phyloP scores from a whole-genome alignment of 2,797 vertebrate species.

The Sternotherus odoratus region DNA sequence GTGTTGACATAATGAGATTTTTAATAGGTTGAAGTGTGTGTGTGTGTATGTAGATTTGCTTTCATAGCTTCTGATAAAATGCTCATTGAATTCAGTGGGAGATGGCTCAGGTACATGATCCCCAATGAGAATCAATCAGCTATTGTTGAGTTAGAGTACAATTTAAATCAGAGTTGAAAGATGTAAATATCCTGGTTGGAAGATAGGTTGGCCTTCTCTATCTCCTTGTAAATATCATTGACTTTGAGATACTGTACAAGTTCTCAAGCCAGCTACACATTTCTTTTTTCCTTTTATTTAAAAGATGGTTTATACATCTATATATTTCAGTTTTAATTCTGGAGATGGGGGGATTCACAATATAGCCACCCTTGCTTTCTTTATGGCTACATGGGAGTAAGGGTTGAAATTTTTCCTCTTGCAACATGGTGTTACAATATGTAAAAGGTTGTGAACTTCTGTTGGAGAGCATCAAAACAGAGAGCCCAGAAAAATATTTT shows the following conservation, averaged over 20 bases:
- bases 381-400: background rate
- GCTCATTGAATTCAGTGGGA: background rate
- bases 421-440: background rate
- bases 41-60: background rate
- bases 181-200: background rate
- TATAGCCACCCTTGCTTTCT: background rate
- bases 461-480: background rate
- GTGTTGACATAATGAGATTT: background rate
- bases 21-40: background rate
- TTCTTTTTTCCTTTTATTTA: background rate
- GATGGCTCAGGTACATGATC: background rate
- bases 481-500: fast-evolving
- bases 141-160: background rate
- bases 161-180: background rate
- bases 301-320: background rate
- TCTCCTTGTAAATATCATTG: background rate
- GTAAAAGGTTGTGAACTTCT: background rate
- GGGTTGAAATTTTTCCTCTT: background rate
- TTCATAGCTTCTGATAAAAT: background rate
- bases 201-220: background rate
- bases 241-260: background rate
- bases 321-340: background rate
- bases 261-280: fast-evolving
- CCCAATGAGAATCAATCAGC: background rate
- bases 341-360: background rate